These are phyloP conservation scores for Apus apus DNA, from an alignment of 2,113 vertebrate species.

Conservation along the genomic window DNA sequence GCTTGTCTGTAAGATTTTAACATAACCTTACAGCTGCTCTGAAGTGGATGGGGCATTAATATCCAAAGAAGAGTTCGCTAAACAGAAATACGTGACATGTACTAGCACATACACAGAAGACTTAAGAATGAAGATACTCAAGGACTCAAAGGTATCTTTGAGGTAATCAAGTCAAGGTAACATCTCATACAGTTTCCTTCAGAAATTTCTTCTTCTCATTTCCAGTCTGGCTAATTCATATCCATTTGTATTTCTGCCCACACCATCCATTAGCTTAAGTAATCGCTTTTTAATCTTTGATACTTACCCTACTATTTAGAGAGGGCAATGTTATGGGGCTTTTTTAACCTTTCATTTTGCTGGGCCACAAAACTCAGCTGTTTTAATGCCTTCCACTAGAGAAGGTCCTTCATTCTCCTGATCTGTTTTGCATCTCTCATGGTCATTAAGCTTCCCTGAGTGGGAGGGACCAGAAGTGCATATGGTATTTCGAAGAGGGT, in stretches of 20 bases:
- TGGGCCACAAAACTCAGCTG: background rate
- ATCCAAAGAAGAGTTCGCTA: background rate
- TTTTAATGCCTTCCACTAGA: background rate
- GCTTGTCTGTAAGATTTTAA: background rate
- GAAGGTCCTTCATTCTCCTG: background rate
- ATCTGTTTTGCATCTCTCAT: background rate
- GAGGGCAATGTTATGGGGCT: background rate
- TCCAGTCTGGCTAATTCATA: background rate
- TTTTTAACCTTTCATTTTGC: background rate
- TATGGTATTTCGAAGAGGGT: background rate
- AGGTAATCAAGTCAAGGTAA: background rate
- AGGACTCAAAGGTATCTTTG: background rate
- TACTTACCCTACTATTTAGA: background rate
- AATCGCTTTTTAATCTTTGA: constrained; percentile 1
- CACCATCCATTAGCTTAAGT: background rate
- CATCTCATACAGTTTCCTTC: background rate
- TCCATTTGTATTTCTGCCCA: background rate
- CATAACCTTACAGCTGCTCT: background rate
- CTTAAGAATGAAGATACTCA: background rate
- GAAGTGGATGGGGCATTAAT: background rate
- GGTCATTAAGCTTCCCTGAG: background rate
- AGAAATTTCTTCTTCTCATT: background rate
- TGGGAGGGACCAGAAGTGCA: background rate
- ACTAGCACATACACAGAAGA: background rate
- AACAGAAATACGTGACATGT: background rate